phyloP scores from a whole-genome alignment of 35 echinoderm and acorn worm species.

The Lytechinus variegatus region DNA sequence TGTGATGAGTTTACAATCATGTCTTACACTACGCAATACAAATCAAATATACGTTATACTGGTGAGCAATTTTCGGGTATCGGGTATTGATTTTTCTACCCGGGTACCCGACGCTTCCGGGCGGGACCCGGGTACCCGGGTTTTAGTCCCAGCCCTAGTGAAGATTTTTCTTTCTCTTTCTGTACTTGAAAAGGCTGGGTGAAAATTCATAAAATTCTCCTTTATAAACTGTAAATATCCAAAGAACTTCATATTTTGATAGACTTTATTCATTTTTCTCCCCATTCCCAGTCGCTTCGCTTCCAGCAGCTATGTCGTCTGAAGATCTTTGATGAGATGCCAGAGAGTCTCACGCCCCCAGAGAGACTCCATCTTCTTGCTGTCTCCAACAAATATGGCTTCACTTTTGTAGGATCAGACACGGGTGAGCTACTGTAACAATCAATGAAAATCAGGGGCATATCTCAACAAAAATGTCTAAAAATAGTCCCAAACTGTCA shows the following conservation, averaged over 20 bases:
- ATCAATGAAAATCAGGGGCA: too few species aligned
- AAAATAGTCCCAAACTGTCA: too few species aligned
- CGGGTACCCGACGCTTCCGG: too few species aligned
- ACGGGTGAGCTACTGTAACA: constrained; percentile 52
- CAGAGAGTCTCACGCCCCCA: constrained; percentile 63
- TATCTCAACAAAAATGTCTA: too few species aligned
- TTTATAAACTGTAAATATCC: background rate
- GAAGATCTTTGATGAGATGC: constrained; percentile 71
- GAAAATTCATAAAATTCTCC: background rate
- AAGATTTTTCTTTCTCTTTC: too few species aligned
- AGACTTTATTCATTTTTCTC: background rate
- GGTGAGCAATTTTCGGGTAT: too few species aligned
- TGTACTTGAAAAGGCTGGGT: background rate
- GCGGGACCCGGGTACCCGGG: too few species aligned
- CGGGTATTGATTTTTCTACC: too few species aligned
- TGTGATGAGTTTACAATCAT: too few species aligned
- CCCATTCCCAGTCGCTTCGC: constrained; percentile 53
- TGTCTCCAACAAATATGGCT: constrained; percentile 80
- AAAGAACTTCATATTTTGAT: background rate
- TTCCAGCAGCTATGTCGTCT: constrained; percentile 89
- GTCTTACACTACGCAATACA: too few species aligned
- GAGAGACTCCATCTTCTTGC: constrained; percentile 74
- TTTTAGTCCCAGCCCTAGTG: too few species aligned
- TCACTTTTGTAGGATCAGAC: constrained; percentile 75
- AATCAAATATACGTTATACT: too few species aligned